Conservation (phyloP, 2,113 vertebrate species). For the Andinoacara biseriatus region DNA sequence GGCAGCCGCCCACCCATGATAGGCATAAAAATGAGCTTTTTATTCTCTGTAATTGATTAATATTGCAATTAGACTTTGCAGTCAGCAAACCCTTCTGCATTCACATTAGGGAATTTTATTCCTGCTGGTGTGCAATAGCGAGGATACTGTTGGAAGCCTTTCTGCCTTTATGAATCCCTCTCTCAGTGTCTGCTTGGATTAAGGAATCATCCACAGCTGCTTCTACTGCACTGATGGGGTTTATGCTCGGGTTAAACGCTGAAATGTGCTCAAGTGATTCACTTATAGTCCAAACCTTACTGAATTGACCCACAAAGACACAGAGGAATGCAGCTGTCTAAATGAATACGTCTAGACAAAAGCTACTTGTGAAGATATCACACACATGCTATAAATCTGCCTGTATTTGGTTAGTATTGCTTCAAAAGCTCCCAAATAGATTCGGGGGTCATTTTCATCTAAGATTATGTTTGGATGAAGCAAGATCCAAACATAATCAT, state of each 20-base stretch:
- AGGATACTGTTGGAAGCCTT: conserved; percentile 57
- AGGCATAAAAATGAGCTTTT: conserved; percentile 63
- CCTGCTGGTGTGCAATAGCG: conserved; percentile 58
- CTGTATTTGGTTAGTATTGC: conserved; percentile 3
- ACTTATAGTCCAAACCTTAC: conserved; percentile 54
- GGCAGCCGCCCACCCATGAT: conserved; percentile 36
- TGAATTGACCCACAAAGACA: conserved; percentile 62
- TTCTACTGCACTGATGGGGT: conserved; percentile 62
- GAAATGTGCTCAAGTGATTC: conserved; percentile 70
- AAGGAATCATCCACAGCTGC: conserved; percentile 61
- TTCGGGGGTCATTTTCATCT: conserved; percentile 14
- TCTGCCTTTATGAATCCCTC: conserved; percentile 63
- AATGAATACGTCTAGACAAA: conserved; percentile 48
- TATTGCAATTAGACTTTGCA: conserved; percentile 74
- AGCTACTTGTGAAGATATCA: conserved; percentile 21
- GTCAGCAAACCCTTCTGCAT: conserved; percentile 55
- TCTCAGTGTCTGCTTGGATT: conserved; percentile 71
- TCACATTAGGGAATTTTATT: conserved; percentile 53
- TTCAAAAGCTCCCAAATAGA: neutral
- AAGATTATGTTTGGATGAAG: conserved; percentile 3
- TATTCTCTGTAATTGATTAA: conserved; percentile 76
- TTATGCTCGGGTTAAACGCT: conserved; percentile 70
- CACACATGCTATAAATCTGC: neutral
- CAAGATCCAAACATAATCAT: too few relatives aligned
- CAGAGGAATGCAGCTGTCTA: conserved; percentile 34